Evolutionary conservation across 2,888 invertebrate species (phyloP), one percentile per base, ranked within the genome.

Genomic region (Drosophila testacea): DNA sequence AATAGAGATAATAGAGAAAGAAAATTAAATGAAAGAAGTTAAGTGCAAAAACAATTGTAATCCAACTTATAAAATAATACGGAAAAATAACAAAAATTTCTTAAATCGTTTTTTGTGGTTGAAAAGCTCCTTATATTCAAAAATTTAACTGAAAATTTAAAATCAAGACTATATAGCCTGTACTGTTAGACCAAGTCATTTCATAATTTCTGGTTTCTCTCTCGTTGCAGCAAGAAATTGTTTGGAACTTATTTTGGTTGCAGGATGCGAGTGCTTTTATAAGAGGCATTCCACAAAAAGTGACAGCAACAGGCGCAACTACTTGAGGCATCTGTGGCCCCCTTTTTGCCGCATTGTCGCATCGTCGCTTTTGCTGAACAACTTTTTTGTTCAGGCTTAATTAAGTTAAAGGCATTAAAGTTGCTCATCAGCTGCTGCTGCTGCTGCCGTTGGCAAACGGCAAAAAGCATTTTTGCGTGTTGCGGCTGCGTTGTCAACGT

Each of bases 401-500:
- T 83, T 77, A 77, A 87, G 87, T 83, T 83, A 81, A 83, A 67
- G 84, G 65, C 81, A 73, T 77, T 69, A 81, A 68, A 60, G 63
- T 47, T 54, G 55, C 55, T 28, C 60, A 32, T 32, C 73, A 62
- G 70, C 27, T 32, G 69, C 50, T 41, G 41, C 38, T 39, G 42
- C 27, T 32, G 69, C 50, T 41, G 41, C 38, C 47, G 42, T 36
- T 69, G 67, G 55, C 71, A 63, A 60, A 59, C 48, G 61, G 77
- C 64, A 77, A 69, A 78, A 79, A 72, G 83, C 84, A 71, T 79
- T 87, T 73, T 72, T 72, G 69, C 69, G 77, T 77, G 77, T 83
- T 81, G 87, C 79, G 84, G 81, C 81, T 81, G 73, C 77, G 69
- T 81, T 87, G 83, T 87, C 87, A 83, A 64, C 69, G 79, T 79